Conservation (phyloP, 2,113 vertebrate species). For the Eidolon helvum region DNA sequence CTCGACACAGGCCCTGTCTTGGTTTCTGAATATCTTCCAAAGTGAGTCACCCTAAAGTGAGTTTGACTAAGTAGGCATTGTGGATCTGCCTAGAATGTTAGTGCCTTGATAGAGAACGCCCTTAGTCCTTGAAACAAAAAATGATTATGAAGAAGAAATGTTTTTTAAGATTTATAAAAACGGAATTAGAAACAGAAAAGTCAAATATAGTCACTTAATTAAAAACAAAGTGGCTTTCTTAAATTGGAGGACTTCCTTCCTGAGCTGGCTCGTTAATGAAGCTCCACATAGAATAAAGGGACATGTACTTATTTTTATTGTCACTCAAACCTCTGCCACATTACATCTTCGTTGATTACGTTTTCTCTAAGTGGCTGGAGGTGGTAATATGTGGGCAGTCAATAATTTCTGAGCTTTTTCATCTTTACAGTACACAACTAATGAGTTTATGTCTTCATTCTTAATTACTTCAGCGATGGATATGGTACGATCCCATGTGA, state of each 20-base stretch:
- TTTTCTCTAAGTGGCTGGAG: slow-evolving; percentile 7
- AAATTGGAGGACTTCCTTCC: background rate
- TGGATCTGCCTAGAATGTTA: background rate
- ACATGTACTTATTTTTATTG: background rate
- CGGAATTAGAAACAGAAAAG: background rate
- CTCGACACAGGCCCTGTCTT: background rate
- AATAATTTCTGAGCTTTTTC: slow-evolving; percentile 40
- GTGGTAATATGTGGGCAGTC: background rate
- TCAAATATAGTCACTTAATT: background rate
- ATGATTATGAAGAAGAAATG: background rate
- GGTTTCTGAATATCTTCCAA: background rate
- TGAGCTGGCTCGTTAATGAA: background rate
- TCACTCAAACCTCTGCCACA: background rate
- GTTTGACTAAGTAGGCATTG: background rate
- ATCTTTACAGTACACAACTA: slow-evolving; percentile 23
- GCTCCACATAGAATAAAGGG: background rate
- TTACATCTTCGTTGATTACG: background rate
- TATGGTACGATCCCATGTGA: slow-evolving; percentile 46
- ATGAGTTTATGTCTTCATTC: slow-evolving; percentile 57
- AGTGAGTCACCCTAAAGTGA: background rate
- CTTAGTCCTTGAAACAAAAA: background rate
- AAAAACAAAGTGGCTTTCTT: background rate
- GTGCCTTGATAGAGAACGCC: background rate
- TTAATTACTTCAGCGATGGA: slow-evolving; percentile 56
- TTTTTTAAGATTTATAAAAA: slow-evolving; percentile 25